phyloP scores from a whole-genome alignment of 2,113 vertebrate species.

The Erinaceus europaeus region DNA sequence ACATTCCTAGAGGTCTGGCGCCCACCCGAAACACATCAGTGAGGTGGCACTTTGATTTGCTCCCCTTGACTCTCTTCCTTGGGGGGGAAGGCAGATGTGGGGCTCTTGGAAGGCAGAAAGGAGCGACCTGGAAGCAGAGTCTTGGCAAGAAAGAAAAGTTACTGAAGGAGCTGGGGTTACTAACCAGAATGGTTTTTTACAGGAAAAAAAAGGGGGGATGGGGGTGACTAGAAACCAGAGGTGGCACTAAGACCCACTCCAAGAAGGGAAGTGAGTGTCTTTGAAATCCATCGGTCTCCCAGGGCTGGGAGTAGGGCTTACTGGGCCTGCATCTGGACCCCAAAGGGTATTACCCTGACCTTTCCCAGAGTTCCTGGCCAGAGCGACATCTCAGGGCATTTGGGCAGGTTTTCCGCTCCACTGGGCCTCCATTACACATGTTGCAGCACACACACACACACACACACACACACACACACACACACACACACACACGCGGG shows the following conservation, averaged over 20 bases:
- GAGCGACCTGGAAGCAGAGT: neutral
- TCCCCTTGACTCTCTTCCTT: neutral
- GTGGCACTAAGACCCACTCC: neutral
- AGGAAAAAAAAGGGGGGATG: neutral
- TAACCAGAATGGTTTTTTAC: neutral
- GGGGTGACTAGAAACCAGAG: neutral
- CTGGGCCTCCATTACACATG: no score
- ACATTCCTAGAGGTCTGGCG: neutral
- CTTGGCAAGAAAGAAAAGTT: neutral
- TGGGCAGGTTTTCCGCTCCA: no score
- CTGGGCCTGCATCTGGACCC: neutral
- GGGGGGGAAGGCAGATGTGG: neutral
- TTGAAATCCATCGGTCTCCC: neutral
- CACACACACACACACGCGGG: neutral
- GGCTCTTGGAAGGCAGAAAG: neutral
- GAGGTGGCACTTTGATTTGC: neutral
- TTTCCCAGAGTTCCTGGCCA: neutral
- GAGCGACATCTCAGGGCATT: no score
- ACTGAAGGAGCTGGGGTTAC: neutral
- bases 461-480: neutral
- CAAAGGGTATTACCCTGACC: conserved; percentile 25
- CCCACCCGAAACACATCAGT: neutral
- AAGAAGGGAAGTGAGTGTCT: neutral
- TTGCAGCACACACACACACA: neutral
- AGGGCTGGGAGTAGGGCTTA: neutral